These are phyloP conservation scores for Cosmia pyralina DNA, from an alignment of 2,888 invertebrate species.

Conservation along the genomic window DNA sequence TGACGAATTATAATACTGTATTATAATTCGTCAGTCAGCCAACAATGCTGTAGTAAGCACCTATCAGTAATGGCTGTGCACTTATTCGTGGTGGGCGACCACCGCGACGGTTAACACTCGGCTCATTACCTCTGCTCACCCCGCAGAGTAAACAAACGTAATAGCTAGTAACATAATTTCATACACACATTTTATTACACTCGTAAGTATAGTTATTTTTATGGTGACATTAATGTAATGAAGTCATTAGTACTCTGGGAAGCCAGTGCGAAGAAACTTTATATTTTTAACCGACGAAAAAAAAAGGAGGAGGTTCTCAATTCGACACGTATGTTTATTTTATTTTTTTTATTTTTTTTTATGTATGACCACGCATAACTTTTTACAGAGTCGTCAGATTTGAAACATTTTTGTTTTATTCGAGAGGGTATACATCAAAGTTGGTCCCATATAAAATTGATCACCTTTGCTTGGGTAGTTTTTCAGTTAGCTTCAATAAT, in stretches of 20 bases:
- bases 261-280: not conserved
- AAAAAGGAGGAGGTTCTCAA: too few relatives aligned
- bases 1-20: not conserved
- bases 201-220: conserved; percentile 31
- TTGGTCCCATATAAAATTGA: too few relatives aligned
- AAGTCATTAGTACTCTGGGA: conserved; percentile 29
- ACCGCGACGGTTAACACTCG: conserved; percentile 47
- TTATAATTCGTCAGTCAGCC: too few relatives aligned
- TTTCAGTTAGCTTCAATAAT: too few relatives aligned
- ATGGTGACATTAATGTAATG: conserved; percentile 41
- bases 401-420: too few relatives aligned
- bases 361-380: too few relatives aligned
- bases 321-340: too few relatives aligned
- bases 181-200: conserved; percentile 57
- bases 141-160: conserved; percentile 47
- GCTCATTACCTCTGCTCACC: conserved; percentile 59
- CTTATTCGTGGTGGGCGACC: conserved; percentile 18
- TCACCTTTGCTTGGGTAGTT: too few relatives aligned
- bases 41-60: too few relatives aligned
- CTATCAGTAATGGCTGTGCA: conserved; percentile 20
- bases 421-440: too few relatives aligned
- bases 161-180: conserved; percentile 56
- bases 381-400: too few relatives aligned
- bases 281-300: conserved; percentile 4
- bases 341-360: too few relatives aligned